Percentiles rank a stretch among this genome's conserved stretches.
These are phyloP conservation scores for Latrodectus geometricus DNA, from an alignment of 1,140 invertebrate species.

Conservation along the genomic window DNA sequence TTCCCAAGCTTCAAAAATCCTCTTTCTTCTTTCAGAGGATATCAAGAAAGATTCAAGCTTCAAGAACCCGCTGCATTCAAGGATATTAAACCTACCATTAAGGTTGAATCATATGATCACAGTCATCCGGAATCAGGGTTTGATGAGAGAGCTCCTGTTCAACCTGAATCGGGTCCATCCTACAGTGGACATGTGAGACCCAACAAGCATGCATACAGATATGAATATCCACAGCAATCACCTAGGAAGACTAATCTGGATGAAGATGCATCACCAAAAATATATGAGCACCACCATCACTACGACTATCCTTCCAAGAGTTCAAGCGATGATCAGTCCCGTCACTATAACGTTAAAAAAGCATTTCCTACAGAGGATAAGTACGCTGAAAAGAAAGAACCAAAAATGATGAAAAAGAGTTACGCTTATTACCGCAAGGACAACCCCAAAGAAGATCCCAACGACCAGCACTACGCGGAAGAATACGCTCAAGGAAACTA, in stretches of 20 bases:
- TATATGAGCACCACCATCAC: slow-evolving; percentile 38
- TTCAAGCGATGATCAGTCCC: not conserved
- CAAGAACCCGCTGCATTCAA: slow-evolving; percentile 30
- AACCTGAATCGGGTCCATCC: not conserved
- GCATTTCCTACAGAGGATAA: not conserved
- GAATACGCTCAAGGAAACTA: slow-evolving; percentile 57
- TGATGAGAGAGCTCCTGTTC: not conserved
- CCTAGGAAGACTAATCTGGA: not conserved
- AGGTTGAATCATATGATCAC: slow-evolving; percentile 35
- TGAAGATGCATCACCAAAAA: slow-evolving; percentile 4
- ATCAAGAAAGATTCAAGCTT: slow-evolving; percentile 49
- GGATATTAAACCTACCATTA: slow-evolving; percentile 42
- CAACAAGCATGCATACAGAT: not conserved
- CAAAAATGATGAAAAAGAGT: slow-evolving; percentile 56
- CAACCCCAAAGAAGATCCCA: slow-evolving; percentile 51
- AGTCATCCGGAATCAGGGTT: slow-evolving; percentile 42
- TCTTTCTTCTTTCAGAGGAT: slow-evolving; percentile 35
- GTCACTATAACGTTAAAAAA: not conserved
- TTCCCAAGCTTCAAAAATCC: slow-evolving; percentile 39
- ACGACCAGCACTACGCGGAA: slow-evolving; percentile 52
- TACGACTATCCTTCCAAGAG: slow-evolving; percentile 40
- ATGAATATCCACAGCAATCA: not conserved
- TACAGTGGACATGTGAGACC: not conserved
- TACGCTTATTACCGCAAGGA: slow-evolving; percentile 61
- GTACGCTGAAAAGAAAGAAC: slow-evolving; percentile 24